Base-by-base conservation (phyloP, 2,797 vertebrate species). In the Urophycis tenuis region DNA sequence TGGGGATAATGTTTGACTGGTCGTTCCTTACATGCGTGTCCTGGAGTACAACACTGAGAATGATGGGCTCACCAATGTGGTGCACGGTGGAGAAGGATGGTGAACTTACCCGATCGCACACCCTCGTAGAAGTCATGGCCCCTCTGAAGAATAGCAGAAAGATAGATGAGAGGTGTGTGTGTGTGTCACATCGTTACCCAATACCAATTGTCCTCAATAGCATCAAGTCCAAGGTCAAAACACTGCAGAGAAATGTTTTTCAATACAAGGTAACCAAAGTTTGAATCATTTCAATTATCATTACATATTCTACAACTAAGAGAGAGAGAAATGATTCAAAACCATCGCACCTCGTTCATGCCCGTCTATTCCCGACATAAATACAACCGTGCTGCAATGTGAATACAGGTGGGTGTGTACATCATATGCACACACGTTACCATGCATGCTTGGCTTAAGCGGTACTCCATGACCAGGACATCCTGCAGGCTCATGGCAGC, bases 381-480 rank as follows among this genome's bases (percentile, higher is more conserved):
- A n/a, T n/a, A n/a, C n/a, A n/a, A n/a, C n/a, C n/a, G n/a, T n/a
- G n/a, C n/a, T n/a, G n/a, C n/a, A n/a, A n/a, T n/a, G n/a, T n/a
- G n/a, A n/a, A n/a, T n/a, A n/a, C n/a, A n/a, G n/a, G n/a, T n/a
- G n/a, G n/a, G n/a, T n/a, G n/a, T n/a, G n/a, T n/a, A n/a, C n/a
- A n/a, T n/a, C n/a, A n/a, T n/a, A n/a, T n/a, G n/a, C 45, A 53
- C 17, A 53, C 45, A 53, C 12, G 34, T 78, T 86, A 99, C 97
- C 97, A 97, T 92, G 90, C 96, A 98, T 0, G 94, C 94, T 84
- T 98, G 96, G 84, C 91, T 95, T 78, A 99, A 90, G 31, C 95
- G 93, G 82, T 97, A 99, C 87, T 99, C 98, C 96, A 99, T 97
- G n/a, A 80, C 91, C 72, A 99, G 74, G 4, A 97, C 96, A 0